A percentile compares a stretch with the other conserved stretches of the same genome.
These are phyloP conservation scores for Choristoneura fumiferana DNA, from an alignment of 1,140 invertebrate species.

Conservation along the genomic window DNA sequence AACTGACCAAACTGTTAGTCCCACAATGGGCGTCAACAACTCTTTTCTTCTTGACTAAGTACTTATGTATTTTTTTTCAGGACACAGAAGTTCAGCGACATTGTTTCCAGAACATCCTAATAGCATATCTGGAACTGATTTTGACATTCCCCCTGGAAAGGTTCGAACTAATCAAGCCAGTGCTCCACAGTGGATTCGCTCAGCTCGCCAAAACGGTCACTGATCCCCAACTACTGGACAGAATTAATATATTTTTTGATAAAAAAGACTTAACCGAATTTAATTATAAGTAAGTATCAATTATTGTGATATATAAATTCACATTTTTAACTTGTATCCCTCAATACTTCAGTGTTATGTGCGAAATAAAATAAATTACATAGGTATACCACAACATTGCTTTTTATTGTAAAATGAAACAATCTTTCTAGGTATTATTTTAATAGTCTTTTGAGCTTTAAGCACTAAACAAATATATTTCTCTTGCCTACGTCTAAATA, in stretches of 20 bases:
- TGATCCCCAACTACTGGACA: conserved; percentile 70
- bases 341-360: conserved; percentile 56
- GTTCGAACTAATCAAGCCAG: conserved; percentile 74
- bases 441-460: conserved; percentile 46
- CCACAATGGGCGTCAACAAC: conserved; percentile 1
- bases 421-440: conserved; percentile 38
- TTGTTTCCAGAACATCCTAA: conserved; percentile 79
- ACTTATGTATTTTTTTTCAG: no score
- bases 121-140: conserved; percentile 80
- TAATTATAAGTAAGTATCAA: conserved; percentile 60
- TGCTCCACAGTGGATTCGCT: conserved; percentile 78
- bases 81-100: conserved; percentile 79
- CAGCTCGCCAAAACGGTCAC: conserved; percentile 78
- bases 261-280: conserved; percentile 65
- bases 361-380: conserved; percentile 68
- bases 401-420: neutral
- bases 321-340: conserved; percentile 57
- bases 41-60: no score
- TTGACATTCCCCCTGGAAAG: conserved; percentile 78
- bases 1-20: neutral
- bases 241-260: conserved; percentile 74
- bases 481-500: conserved; percentile 56
- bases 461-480: conserved; percentile 58
- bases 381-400: conserved; percentile 36
- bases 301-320: conserved; percentile 57